Conservation (phyloP, 2,797 vertebrate genomes). For the Enteromius mattozi region DNA sequence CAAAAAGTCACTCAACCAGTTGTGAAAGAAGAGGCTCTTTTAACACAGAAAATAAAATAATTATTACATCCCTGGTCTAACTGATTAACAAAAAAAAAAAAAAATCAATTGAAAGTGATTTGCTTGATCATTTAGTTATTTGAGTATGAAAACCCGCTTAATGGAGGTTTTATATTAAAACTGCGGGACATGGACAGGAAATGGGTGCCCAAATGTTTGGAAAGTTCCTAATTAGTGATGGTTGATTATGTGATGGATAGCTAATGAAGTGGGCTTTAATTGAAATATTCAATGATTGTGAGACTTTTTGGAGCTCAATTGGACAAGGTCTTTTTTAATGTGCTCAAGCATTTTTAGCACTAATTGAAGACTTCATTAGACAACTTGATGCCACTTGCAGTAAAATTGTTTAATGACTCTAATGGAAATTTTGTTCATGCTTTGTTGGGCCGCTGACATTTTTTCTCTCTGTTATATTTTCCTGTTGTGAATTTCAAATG, state of each 20-base stretch:
- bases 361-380: slow-evolving; percentile 66
- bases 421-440: slow-evolving; percentile 51
- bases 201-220: slow-evolving; percentile 48
- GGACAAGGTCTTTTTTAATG: slow-evolving; percentile 58
- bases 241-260: slow-evolving; percentile 59
- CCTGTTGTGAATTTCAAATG: slow-evolving; percentile 22
- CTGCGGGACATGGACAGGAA: slow-evolving; percentile 22
- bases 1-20: not conserved
- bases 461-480: not conserved
- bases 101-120: slow-evolving; percentile 7
- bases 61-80: not conserved
- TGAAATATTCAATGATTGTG: slow-evolving; percentile 60
- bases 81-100: not conserved
- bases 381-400: slow-evolving; percentile 59
- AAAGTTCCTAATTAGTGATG: slow-evolving; percentile 49
- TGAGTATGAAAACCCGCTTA: slow-evolving; percentile 34
- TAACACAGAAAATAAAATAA: not conserved
- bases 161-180: slow-evolving; percentile 48
- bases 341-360: slow-evolving; percentile 62
- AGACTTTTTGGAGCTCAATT: slow-evolving; percentile 58
- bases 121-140: slow-evolving; percentile 25
- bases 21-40: not conserved
- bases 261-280: slow-evolving; percentile 60
- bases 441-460: slow-evolving; percentile 38
- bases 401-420: slow-evolving; percentile 63